These are phyloP conservation scores for Microcebus jonahi DNA, from an alignment of 2,113 vertebrate species.

Conservation along the genomic window DNA sequence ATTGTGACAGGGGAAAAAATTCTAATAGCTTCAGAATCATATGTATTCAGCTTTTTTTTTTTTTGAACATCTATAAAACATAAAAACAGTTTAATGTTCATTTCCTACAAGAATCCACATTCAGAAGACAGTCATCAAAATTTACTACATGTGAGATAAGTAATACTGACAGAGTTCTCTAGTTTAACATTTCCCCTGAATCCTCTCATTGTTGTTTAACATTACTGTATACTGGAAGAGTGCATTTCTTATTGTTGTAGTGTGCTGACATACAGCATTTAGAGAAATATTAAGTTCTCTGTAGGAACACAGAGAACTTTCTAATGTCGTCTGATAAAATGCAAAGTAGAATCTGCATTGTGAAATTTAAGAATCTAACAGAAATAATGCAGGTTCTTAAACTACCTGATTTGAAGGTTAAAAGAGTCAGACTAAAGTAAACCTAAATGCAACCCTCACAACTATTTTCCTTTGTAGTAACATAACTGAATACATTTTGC, in stretches of 20 bases:
- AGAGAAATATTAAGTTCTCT: constrained; percentile 62
- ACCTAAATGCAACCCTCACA: constrained; percentile 4
- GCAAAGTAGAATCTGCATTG: not conserved
- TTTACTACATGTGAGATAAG: constrained; percentile 69
- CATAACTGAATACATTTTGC: constrained; percentile 43
- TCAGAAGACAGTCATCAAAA: constrained; percentile 75
- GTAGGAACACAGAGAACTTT: not conserved
- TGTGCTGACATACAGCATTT: constrained; percentile 51
- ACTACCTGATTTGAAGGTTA: constrained; percentile 25
- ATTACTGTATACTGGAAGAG: constrained; percentile 6
- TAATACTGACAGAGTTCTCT: constrained; percentile 25
- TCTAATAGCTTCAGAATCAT: constrained; percentile 70
- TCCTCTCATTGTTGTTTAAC: constrained; percentile 66
- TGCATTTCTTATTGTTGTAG: constrained; percentile 52
- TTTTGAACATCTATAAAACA: constrained; percentile 75
- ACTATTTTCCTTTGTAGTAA: constrained; percentile 39
- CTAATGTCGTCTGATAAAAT: constrained; percentile 6
- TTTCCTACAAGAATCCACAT: constrained; percentile 50
- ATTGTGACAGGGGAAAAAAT: constrained; percentile 73
- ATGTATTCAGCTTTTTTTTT: constrained; percentile 81
- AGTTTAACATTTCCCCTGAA: not conserved
- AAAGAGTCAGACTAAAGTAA: constrained; percentile 49
- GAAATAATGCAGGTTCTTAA: constrained; percentile 40
- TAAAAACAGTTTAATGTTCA: constrained; percentile 77
- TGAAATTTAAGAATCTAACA: constrained; percentile 50